These are phyloP conservation scores for Vireo griseus DNA, from an alignment of 2,797 vertebrate genomes.

Conservation along the genomic window DNA sequence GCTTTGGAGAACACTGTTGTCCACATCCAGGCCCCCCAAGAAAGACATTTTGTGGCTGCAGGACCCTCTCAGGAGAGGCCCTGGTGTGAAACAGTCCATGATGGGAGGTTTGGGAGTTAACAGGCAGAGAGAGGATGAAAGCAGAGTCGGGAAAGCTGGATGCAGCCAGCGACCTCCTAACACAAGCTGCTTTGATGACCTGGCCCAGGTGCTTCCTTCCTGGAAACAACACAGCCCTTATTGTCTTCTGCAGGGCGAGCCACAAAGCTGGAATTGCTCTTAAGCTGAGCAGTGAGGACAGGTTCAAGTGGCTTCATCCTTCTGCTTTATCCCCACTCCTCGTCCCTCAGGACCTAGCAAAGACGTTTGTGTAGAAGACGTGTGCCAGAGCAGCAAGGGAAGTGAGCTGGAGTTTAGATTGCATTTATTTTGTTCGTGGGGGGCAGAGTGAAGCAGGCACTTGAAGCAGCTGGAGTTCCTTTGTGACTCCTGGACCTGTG, in stretches of 20 bases:
- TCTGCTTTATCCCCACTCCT: neutral
- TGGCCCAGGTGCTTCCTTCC: slow-evolving; percentile 54
- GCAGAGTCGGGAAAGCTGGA: neutral
- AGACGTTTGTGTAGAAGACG: neutral
- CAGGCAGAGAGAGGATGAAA: slow-evolving; percentile 12
- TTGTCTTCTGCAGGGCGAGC: slow-evolving; percentile 25
- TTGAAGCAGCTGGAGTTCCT: neutral
- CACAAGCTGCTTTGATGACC: slow-evolving; percentile 50
- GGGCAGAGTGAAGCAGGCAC: neutral
- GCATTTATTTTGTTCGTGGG: neutral
- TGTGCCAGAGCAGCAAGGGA: neutral
- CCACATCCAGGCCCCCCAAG: rapidly evolving
- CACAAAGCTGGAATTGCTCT: slow-evolving; percentile 11
- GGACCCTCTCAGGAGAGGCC: neutral
- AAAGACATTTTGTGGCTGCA: neutral
- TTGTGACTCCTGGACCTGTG: neutral
- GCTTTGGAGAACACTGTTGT: neutral
- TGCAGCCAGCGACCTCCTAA: slow-evolving; percentile 31
- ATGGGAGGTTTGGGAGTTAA: slow-evolving; percentile 49
- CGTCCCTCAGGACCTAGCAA: neutral
- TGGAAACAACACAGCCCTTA: slow-evolving; percentile 51
- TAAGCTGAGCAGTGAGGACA: neutral
- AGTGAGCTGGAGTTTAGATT: neutral
- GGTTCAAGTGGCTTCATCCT: slow-evolving; percentile 32
- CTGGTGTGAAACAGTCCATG: rapidly evolving